These are phyloP conservation scores for Listrodromus nycthemerus DNA, from an alignment of 2,888 invertebrate species.

Conservation along the genomic window DNA sequence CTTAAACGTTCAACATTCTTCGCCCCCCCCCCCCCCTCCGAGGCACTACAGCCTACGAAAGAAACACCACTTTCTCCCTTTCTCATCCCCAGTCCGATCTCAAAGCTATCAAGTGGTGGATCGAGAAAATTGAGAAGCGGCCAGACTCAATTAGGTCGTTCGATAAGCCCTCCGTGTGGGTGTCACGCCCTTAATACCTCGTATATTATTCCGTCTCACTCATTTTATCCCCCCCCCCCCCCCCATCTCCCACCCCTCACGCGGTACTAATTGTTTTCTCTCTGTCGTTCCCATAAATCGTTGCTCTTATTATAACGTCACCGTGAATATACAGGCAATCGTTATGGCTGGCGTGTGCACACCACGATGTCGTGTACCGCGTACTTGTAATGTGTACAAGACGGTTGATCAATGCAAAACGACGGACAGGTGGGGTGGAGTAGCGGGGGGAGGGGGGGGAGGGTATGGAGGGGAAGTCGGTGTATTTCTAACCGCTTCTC, in stretches of 20 bases:
- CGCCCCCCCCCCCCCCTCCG: background rate
- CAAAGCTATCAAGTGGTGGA: slow-evolving; percentile 15
- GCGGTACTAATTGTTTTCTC: slow-evolving; percentile 64
- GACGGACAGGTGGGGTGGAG: slow-evolving; percentile 6
- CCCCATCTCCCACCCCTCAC: slow-evolving; percentile 12
- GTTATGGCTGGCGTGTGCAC: slow-evolving; percentile 26
- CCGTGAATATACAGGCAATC: slow-evolving; percentile 52
- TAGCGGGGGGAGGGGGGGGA: no score
- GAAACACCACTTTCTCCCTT: background rate
- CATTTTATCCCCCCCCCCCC: slow-evolving; percentile 20
- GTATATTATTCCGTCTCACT: slow-evolving; percentile 51
- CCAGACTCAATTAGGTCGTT: slow-evolving; percentile 61
- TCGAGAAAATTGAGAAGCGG: slow-evolving; percentile 30
- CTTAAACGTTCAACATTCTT: background rate
- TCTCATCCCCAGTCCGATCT: background rate
- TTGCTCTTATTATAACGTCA: slow-evolving; percentile 65
- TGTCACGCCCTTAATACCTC: slow-evolving; percentile 58
- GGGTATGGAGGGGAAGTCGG: no score
- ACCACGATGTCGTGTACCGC: slow-evolving; percentile 32
- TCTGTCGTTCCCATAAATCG: slow-evolving; percentile 64
- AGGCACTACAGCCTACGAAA: background rate
- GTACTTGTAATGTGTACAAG: background rate
- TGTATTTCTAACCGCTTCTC: slow-evolving; percentile 11
- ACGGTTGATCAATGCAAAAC: slow-evolving; percentile 43
- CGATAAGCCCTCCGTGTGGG: slow-evolving; percentile 52